phyloP scores from a whole-genome alignment of 2,113 vertebrate species.

The Cryptotis parvus region DNA sequence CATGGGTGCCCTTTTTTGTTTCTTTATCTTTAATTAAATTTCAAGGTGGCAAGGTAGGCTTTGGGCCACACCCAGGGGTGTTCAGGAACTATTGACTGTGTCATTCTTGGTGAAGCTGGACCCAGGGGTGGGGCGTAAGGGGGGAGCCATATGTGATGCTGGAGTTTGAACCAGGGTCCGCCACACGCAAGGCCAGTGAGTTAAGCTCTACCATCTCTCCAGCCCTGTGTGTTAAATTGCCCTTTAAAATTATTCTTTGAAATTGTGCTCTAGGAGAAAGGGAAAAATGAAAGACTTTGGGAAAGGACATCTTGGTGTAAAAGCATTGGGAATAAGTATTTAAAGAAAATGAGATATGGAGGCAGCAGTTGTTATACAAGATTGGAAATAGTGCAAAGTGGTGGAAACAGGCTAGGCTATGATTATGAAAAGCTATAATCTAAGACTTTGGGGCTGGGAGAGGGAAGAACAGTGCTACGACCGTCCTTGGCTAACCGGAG shows the following conservation, averaged over 20 bases:
- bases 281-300: constrained; percentile 9
- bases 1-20: background rate
- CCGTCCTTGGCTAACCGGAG: background rate
- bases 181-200: too few species aligned
- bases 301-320: background rate
- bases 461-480: too few species aligned
- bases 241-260: background rate
- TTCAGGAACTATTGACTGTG: too few species aligned
- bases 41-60: too few species aligned
- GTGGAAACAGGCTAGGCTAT: background rate
- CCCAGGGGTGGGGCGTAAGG: too few species aligned
- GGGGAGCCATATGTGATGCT: too few species aligned
- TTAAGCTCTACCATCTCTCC: too few species aligned
- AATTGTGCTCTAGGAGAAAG: background rate
- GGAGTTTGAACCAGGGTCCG: too few species aligned
- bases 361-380: background rate
- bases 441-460: background rate
- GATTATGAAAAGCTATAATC: background rate
- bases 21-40: too few species aligned
- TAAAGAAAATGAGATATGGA: background rate
- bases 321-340: background rate
- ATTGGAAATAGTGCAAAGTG: background rate
- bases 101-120: too few species aligned
- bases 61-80: too few species aligned
- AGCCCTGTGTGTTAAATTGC: too few species aligned